Evolutionary conservation across 64 coral and sea anemone species (phyloP).

Genomic region (Anthopleura sola): DNA sequence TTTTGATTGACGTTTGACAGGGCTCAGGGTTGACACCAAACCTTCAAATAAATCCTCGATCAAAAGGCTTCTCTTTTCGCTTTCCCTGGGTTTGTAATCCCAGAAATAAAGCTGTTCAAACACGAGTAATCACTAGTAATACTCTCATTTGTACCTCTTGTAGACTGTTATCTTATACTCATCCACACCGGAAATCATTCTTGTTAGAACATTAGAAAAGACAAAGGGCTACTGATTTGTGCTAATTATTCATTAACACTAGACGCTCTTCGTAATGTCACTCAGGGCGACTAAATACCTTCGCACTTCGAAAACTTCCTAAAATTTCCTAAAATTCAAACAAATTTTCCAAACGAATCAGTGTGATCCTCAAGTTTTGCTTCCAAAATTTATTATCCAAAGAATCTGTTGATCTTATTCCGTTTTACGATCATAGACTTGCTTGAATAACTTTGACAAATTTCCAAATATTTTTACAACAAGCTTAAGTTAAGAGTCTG

Average conservation of each 20-base stretch:
- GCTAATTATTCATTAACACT: conserved; percentile 76
- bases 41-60: conserved; percentile 11
- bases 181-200: conserved; percentile 89
- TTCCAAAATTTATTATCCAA: no score
- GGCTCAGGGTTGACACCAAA: neutral
- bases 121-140: neutral
- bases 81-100: conserved; percentile 13
- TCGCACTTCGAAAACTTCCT: neutral
- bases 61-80: neutral
- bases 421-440: neutral
- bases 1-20: conserved; percentile 22
- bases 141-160: conserved; percentile 35
- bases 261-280: neutral
- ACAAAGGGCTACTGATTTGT: conserved; percentile 86
- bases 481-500: neutral
- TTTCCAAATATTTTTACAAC: neutral
- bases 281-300: neutral
- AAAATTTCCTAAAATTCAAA: neutral
- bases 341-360: no score
- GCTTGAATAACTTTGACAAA: neutral
- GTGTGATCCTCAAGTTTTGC: no score
- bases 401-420: no score
- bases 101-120: conserved; percentile 15
- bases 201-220: conserved; percentile 92
- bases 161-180: conserved; percentile 54